Evolutionary conservation across 2,113 vertebrate species (phyloP), one percentile per base, ranked within the genome.

Genomic region (Poicephalus meyeri): DNA sequence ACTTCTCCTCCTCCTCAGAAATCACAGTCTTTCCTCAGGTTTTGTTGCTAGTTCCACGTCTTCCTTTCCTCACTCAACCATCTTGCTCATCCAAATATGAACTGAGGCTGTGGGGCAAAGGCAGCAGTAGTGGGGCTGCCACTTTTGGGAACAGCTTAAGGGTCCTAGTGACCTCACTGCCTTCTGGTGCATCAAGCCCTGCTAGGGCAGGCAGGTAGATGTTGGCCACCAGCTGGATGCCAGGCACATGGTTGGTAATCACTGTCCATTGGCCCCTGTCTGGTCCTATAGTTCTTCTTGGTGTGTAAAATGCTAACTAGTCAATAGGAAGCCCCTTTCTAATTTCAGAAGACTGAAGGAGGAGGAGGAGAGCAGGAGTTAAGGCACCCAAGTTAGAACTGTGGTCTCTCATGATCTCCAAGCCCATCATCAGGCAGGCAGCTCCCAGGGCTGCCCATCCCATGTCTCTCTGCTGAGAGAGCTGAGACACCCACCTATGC

Each of bases 401-500:
- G 17, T 68, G 60, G 28, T 33, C 24, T 13, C 46, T 81, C 7
- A 2, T 31, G 41, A n/a, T 26, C 46, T 29, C 41, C 44, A 46
- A 70, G 33, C 15, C 29, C 33, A 18, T 20, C 7, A 2, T 49
- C 42, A 56, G 20, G 64, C 29, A 37, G 68, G 63, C 55, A 76
- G 56, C 21, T 84, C 39, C n/a, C 2, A 2, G 49, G 13, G 35
- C 52, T 23, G n/a, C 50, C 23, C 0, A 1, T 47, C 11, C 33
- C 60, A 69, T 13, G 13, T 65, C 11, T 80, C 15, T 55, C 37
- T 60, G 20, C 41, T 8, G 60, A 78, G 53, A 64, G 26, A 74
- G 56, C 33, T 16, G 33, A 64, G 66, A 55, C 47, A 60, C 20
- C 37, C 39, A 39, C 56, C 23, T 50, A 0, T 0, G 1, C 3